phyloP scores from a whole-genome alignment of 1,140 invertebrate species.

The Anastrepha obliqua region DNA sequence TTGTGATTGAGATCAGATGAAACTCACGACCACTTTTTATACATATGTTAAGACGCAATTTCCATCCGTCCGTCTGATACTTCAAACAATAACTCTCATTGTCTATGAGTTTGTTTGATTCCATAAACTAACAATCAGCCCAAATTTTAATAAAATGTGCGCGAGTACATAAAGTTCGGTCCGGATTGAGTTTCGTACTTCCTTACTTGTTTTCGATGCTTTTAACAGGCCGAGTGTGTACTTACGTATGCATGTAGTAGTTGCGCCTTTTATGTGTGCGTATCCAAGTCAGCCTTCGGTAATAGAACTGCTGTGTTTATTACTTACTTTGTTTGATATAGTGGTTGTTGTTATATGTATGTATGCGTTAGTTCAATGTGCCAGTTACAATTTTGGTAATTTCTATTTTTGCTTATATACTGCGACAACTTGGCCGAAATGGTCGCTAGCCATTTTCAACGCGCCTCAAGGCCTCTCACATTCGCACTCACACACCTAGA shows the following conservation, averaged over 20 bases:
- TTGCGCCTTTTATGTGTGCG: neutral
- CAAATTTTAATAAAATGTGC: no score
- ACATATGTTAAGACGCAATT: no score
- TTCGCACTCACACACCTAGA: neutral
- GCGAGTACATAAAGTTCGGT: no score
- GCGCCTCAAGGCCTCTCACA: conserved; percentile 22
- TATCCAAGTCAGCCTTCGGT: conserved; percentile 19
- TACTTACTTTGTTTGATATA: neutral
- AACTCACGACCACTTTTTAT: no score
- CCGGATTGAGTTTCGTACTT: no score
- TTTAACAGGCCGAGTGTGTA: neutral
- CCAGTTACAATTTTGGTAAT: conserved; percentile 44
- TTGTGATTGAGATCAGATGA: no score
- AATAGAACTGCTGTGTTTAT: neutral
- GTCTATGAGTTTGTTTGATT: no score
- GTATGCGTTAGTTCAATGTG: neutral
- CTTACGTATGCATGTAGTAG: no score
- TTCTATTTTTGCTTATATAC: conserved; percentile 35
- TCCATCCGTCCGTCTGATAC: no score
- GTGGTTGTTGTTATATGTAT: neutral
- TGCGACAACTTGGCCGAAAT: conserved; percentile 20
- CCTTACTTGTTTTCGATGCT: neutral
- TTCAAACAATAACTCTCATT: no score
- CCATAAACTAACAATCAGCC: no score
- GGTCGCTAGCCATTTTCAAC: conserved; percentile 19